Evolutionary conservation across 2,113 vertebrate species (phyloP).

Genomic region (Pelecanus crispus): DNA sequence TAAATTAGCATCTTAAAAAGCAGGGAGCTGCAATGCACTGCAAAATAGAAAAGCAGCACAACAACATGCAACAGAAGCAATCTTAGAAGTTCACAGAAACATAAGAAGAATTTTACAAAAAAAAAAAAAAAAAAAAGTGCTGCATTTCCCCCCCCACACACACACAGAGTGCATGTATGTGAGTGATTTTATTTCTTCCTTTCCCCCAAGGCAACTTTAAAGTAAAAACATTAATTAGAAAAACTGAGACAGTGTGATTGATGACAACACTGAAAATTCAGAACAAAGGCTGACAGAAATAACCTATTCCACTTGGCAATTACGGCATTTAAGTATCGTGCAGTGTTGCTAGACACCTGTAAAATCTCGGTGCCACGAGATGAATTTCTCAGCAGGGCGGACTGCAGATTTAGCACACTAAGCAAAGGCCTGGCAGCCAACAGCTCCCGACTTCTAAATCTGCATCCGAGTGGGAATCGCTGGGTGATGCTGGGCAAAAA

Average conservation of each 20-base stretch:
- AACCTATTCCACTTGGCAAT: constrained; percentile 30
- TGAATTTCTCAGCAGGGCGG: constrained; percentile 23
- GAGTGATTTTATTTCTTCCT: not conserved
- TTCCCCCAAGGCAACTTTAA: not conserved
- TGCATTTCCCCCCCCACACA: not conserved
- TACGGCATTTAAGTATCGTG: not conserved
- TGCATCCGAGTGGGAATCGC: not conserved
- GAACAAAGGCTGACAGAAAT: constrained; percentile 55
- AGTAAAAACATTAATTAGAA: constrained; percentile 26
- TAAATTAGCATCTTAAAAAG: constrained; percentile 35
- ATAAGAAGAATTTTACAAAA: not conserved
- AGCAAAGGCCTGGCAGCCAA: constrained; percentile 36
- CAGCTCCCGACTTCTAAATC: not conserved
- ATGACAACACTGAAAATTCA: constrained; percentile 26
- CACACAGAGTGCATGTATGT: not conserved
- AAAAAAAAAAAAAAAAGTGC: not conserved
- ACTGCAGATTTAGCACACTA: constrained; percentile 12
- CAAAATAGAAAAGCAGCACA: not conserved
- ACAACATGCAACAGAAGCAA: not conserved
- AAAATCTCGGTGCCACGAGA: not conserved
- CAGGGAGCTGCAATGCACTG: constrained; percentile 23
- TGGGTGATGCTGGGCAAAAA: not conserved
- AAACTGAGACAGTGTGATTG: not conserved
- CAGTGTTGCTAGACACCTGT: constrained; percentile 46
- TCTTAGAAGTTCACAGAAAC: constrained; percentile 9